Percentiles rank a stretch among this genome's conserved stretches.
phyloP scores from a whole-genome alignment of 2,888 invertebrate species.

The Cantharis flavilabris region DNA sequence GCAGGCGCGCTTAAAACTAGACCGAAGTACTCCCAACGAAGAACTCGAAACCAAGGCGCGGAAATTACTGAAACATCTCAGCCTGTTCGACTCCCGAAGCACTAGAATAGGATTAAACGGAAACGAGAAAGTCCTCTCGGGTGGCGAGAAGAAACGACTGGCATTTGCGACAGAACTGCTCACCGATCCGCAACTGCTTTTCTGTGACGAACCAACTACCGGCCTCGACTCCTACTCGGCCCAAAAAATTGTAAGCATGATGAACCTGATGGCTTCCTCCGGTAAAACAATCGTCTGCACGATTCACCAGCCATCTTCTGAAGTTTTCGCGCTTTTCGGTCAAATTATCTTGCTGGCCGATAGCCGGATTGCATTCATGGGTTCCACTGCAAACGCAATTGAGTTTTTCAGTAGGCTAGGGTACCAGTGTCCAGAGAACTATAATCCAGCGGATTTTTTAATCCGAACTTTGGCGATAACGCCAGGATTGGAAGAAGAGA shows the following conservation, averaged over 20 bases:
- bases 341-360: conserved; percentile 80
- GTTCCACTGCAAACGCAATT: conserved; percentile 67
- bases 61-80: conserved; percentile 72
- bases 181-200: conserved; percentile 88
- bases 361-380: conserved; percentile 85
- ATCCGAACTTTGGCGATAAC: conserved; percentile 81
- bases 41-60: conserved; percentile 71
- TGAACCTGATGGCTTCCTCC: conserved; percentile 70
- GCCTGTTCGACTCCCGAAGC: conserved; percentile 70
- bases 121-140: conserved; percentile 81
- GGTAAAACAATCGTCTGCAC: conserved; percentile 90
- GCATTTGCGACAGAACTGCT: conserved; percentile 92
- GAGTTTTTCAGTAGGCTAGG: conserved; percentile 75
- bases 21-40: conserved; percentile 64
- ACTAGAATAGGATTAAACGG: conserved; percentile 78
- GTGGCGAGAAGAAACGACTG: conserved; percentile 90
- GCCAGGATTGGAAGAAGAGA: conserved; percentile 76
- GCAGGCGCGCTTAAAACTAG: conserved; percentile 80
- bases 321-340: conserved; percentile 83
- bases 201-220: conserved; percentile 96
- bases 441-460: conserved; percentile 90
- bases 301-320: conserved; percentile 92
- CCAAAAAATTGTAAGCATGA: conserved; percentile 75
- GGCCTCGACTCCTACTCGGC: conserved; percentile 93
- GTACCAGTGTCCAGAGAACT: conserved; percentile 77